Evolutionary conservation across 2,797 vertebrate genomes (phyloP).

Genomic region (Phylloscopus collybita): DNA sequence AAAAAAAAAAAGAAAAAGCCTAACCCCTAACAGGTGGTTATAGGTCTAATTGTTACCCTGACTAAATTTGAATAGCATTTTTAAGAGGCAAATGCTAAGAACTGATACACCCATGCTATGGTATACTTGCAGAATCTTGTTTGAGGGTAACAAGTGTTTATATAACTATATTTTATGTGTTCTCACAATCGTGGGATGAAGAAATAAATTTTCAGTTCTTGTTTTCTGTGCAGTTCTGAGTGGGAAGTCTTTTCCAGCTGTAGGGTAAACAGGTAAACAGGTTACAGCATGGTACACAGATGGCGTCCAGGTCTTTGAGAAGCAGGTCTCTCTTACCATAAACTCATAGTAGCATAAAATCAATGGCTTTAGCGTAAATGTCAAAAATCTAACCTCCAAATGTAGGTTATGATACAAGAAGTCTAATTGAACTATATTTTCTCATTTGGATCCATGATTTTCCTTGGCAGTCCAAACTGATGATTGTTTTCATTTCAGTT

Average conservation of each 20-base stretch:
- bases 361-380: background rate
- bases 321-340: background rate
- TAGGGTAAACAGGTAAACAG: background rate
- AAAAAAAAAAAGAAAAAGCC: background rate
- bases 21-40: background rate
- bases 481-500: background rate
- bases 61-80: background rate
- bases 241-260: background rate
- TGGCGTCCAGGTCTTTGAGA: background rate
- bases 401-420: background rate
- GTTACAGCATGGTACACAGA: background rate
- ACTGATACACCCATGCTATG: background rate
- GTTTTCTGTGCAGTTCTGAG: background rate
- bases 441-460: background rate
- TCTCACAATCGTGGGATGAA: background rate
- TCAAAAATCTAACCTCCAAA: background rate
- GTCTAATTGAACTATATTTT: background rate
- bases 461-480: background rate
- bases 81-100: background rate
- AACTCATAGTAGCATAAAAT: background rate
- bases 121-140: background rate
- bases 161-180: background rate
- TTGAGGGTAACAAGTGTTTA: background rate
- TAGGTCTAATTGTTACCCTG: background rate
- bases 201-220: background rate